Percentiles rank a stretch among this genome's conserved stretches.
These are phyloP conservation scores for Habrosyne pyritoides DNA, from an alignment of 2,888 invertebrate species.

Conservation along the genomic window DNA sequence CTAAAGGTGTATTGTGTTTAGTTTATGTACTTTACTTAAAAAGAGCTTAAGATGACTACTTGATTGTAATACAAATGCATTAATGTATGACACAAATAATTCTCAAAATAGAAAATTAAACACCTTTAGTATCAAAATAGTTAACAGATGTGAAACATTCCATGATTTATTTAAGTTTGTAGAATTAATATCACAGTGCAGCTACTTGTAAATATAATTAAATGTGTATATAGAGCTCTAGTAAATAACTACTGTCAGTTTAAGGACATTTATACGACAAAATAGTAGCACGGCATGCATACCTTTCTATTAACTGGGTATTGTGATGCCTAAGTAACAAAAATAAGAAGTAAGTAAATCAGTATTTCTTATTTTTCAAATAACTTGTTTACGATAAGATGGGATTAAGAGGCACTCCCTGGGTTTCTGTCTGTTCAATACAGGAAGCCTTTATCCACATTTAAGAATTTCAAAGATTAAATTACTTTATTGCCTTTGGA, in stretches of 20 bases:
- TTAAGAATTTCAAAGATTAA: no score
- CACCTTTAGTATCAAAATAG: conserved; percentile 60
- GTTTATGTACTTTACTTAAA: no score
- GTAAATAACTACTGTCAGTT: conserved; percentile 20
- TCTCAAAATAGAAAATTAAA: conserved; percentile 22
- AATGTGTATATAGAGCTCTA: conserved; percentile 71
- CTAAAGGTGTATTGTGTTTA: neutral
- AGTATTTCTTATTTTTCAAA: no score
- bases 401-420: no score
- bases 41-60: no score
- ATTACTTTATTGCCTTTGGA: no score
- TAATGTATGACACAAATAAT: no score
- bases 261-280: neutral
- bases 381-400: no score
- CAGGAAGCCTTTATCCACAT: no score
- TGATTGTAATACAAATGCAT: no score
- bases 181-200: conserved; percentile 56
- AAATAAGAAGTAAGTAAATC: neutral
- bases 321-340: neutral
- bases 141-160: conserved; percentile 66
- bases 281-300: neutral
- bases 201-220: conserved; percentile 72
- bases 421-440: no score
- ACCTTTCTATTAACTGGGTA: neutral
- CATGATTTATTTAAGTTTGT: conserved; percentile 57